Conservation (phyloP, 2,888 invertebrate genomes). For the Eledona agricola region DNA sequence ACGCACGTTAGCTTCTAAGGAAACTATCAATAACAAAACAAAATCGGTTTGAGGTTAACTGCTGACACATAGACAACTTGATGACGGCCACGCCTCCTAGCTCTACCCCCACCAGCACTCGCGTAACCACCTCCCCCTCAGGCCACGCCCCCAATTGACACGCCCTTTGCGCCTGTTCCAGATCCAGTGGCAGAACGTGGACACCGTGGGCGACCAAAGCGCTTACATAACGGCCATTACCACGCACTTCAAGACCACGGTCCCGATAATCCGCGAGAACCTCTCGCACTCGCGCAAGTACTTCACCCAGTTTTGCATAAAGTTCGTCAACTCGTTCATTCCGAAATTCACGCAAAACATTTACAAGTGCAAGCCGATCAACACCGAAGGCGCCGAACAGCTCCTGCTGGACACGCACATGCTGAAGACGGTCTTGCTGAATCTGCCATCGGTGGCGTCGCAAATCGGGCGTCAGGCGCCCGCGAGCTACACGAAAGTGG, state of each 20-base stretch:
- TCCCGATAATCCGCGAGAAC: slow-evolving; percentile 90
- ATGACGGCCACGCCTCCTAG: too few relatives aligned
- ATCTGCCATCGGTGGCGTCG: slow-evolving; percentile 92
- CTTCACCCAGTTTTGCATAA: slow-evolving; percentile 96
- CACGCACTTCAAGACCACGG: slow-evolving; percentile 82
- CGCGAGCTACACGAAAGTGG: slow-evolving; percentile 82
- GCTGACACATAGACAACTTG: too few relatives aligned
- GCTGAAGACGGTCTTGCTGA: slow-evolving; percentile 91
- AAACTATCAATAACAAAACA: too few relatives aligned
- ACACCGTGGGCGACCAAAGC: slow-evolving; percentile 96
- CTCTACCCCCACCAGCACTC: too few relatives aligned
- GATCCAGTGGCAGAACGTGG: slow-evolving; percentile 92
- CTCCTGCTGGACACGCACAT: slow-evolving; percentile 92
- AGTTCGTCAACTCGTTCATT: slow-evolving; percentile 95
- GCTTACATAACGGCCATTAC: slow-evolving; percentile 92
- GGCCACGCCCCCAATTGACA: too few relatives aligned
- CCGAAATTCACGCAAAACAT: slow-evolving; percentile 92
- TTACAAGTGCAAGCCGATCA: slow-evolving; percentile 90
- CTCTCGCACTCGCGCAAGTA: slow-evolving; percentile 93
- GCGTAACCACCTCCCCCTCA: too few relatives aligned
- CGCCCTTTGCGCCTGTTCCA: too few relatives aligned
- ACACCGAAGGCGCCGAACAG: slow-evolving; percentile 93
- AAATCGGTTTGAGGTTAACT: too few relatives aligned
- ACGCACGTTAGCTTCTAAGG: too few relatives aligned
- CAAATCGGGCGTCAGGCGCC: slow-evolving; percentile 90